These are phyloP conservation scores for Helarctos malayanus DNA, from an alignment of 2,797 vertebrate genomes.

Conservation along the genomic window DNA sequence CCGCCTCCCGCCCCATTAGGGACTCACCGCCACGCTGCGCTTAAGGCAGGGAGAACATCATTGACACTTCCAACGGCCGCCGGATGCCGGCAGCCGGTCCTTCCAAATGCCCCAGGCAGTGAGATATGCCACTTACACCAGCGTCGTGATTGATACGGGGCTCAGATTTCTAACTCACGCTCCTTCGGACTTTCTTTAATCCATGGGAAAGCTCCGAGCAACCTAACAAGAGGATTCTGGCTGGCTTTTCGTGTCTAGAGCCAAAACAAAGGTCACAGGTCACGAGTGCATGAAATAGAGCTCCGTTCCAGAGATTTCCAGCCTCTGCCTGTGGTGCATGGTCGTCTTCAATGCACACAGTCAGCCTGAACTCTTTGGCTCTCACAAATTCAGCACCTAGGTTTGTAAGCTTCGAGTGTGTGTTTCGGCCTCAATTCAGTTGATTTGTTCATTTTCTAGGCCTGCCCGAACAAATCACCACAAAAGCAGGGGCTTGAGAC, in stretches of 20 bases:
- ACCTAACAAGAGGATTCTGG: background rate
- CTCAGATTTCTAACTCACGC: background rate
- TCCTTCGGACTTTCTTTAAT: background rate
- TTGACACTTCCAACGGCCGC: no score
- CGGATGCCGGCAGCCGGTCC: accelerated
- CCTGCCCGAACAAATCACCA: background rate
- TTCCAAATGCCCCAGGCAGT: background rate
- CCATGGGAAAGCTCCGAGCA: background rate
- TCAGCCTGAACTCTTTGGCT: no score
- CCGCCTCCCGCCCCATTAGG: accelerated
- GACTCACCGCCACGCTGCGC: background rate
- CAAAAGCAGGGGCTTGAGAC: background rate
- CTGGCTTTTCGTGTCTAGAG: background rate
- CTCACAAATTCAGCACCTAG: background rate
- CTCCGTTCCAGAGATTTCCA: background rate
- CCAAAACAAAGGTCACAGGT: background rate
- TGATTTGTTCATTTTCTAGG: background rate
- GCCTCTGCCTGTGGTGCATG: accelerated
- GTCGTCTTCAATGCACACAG: background rate
- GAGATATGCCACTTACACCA: background rate
- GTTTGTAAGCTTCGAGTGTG: background rate
- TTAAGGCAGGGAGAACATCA: background rate
- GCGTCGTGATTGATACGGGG: accelerated
- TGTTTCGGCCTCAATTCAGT: background rate
- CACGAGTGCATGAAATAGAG: accelerated